Conservation (phyloP, 2,113 vertebrate genomes). For the Ochotona curzoniae region DNA sequence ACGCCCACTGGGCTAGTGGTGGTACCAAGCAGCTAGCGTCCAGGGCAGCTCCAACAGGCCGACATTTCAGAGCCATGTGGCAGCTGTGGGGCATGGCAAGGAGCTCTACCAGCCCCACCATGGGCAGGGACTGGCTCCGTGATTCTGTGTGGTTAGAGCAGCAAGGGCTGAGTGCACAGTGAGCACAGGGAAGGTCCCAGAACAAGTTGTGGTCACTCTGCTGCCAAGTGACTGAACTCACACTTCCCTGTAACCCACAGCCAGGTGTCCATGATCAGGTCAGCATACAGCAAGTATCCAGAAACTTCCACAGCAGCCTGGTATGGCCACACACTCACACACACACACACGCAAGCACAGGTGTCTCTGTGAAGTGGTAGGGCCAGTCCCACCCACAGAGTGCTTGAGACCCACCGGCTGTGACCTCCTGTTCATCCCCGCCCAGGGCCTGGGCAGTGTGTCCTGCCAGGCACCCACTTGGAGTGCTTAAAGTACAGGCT, state of each 20-base stretch:
- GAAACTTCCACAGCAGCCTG: neutral
- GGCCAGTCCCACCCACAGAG: neutral
- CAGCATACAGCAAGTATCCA: neutral
- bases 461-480: neutral
- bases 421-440: neutral
- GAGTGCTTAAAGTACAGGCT: too few species aligned
- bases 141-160: neutral
- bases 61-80: rapidly evolving
- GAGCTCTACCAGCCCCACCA: neutral
- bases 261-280: neutral
- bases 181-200: neutral
- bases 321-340: too few species aligned
- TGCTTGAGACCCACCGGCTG: neutral
- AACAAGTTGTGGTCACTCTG: neutral
- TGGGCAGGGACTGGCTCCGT: neutral
- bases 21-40: rapidly evolving
- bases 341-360: rapidly evolving
- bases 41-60: neutral
- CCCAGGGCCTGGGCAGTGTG: neutral
- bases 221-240: neutral
- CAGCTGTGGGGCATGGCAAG: rapidly evolving
- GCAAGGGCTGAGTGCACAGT: too few species aligned
- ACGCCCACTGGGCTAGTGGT: rapidly evolving
- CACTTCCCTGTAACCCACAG: neutral
- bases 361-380: neutral